Evolutionary conservation across 2,797 vertebrate genomes (phyloP).

Genomic region (Ambastaia sidthimunki): DNA sequence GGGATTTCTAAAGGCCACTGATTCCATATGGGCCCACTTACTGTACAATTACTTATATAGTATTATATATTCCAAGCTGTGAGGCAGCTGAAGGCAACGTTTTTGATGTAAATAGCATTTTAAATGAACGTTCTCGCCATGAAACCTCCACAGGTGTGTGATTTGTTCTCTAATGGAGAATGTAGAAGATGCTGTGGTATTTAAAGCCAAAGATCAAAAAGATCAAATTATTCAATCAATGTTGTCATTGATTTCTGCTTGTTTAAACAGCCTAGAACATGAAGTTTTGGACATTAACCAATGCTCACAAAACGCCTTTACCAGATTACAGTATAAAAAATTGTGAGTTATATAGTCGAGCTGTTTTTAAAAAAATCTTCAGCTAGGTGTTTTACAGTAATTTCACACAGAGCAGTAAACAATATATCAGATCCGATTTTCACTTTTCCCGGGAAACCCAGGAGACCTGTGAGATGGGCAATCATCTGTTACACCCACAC

Average conservation of each 20-base stretch:
- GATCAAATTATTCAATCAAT: slow-evolving; percentile 22
- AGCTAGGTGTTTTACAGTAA: neutral
- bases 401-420: slow-evolving; percentile 30
- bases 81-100: slow-evolving; percentile 5
- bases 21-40: neutral
- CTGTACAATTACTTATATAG: neutral
- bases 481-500: neutral
- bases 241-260: slow-evolving; percentile 1
- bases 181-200: neutral
- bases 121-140: neutral
- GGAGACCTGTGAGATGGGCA: slow-evolving; percentile 1
- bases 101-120: slow-evolving; percentile 1
- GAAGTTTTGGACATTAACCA: slow-evolving; percentile 19
- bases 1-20: neutral
- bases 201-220: slow-evolving; percentile 15
- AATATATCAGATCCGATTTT: slow-evolving; percentile 30
- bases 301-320: slow-evolving; percentile 5
- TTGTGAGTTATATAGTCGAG: neutral
- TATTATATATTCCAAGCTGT: slow-evolving; percentile 4
- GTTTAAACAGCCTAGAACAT: slow-evolving; percentile 23
- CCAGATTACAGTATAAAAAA: slow-evolving; percentile 12
- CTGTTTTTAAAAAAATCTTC: slow-evolving; percentile 19
- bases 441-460: slow-evolving; percentile 5
- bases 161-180: slow-evolving; percentile 20
- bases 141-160: neutral